phyloP scores from a whole-genome alignment of 2,888 invertebrate species.

The Neoascia interrupta region DNA sequence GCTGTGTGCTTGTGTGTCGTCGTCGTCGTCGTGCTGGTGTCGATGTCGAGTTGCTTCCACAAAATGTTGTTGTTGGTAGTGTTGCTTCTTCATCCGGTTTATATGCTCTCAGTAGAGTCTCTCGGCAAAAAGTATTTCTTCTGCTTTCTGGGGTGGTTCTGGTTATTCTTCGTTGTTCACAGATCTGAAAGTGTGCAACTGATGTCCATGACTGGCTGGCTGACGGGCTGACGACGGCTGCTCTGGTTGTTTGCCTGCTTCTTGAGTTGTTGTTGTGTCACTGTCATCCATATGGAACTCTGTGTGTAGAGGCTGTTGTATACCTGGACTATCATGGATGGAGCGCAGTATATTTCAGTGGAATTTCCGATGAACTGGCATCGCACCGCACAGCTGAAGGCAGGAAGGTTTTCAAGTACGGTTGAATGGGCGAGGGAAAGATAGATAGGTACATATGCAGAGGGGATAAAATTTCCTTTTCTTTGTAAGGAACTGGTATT shows the following conservation, averaged over 20 bases:
- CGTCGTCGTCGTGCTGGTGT: conserved; percentile 5
- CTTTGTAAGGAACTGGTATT: background rate
- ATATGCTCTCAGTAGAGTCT: conserved; percentile 65
- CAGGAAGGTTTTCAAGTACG: conserved; percentile 34
- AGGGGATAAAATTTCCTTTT: conserved; percentile 50
- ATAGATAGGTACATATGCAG: conserved; percentile 9
- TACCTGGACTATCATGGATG: conserved; percentile 3
- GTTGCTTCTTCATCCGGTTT: conserved; percentile 67
- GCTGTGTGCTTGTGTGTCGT: conserved; percentile 61
- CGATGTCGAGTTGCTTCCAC: background rate
- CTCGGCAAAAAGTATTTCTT: conserved; percentile 40
- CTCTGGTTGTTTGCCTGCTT: conserved; percentile 41
- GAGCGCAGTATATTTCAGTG: conserved; percentile 29
- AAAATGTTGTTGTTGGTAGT: conserved; percentile 8
- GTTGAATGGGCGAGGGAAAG: conserved; percentile 49
- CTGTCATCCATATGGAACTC: conserved; percentile 2
- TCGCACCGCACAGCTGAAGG: conserved; percentile 26
- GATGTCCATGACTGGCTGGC: conserved; percentile 56
- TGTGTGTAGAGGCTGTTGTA: conserved; percentile 31
- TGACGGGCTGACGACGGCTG: conserved; percentile 44
- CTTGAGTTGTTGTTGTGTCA: conserved; percentile 30
- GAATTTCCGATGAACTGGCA: conserved; percentile 57
- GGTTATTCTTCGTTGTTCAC: conserved; percentile 44
- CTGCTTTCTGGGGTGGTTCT: conserved; percentile 62
- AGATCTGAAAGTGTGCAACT: conserved; percentile 61